These are phyloP conservation scores for Thamnophis elegans DNA, from an alignment of 2,797 vertebrate species.

Conservation along the genomic window DNA sequence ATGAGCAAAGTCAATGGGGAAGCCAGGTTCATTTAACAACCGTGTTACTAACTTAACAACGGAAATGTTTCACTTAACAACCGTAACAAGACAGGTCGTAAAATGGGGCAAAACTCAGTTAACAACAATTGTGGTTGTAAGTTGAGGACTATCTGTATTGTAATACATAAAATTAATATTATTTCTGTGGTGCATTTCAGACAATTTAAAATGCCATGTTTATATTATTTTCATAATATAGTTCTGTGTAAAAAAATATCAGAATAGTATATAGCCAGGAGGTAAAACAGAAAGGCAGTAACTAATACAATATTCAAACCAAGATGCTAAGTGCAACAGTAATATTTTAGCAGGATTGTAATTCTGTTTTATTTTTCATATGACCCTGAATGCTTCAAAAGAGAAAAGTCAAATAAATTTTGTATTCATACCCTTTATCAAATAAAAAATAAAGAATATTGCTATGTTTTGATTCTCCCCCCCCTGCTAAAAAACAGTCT, in stretches of 20 bases:
- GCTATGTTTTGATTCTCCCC: background rate
- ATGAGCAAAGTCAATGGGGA: background rate
- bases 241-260: background rate
- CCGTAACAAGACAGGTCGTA: background rate
- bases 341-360: background rate
- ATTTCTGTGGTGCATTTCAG: background rate
- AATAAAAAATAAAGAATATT: background rate
- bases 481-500: background rate
- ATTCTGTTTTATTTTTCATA: background rate
- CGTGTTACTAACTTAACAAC: background rate
- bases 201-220: background rate
- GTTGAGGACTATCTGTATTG: no score
- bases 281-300: background rate
- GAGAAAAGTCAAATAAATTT: background rate
- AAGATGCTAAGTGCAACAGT: background rate
- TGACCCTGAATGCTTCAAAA: background rate
- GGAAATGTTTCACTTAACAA: background rate
- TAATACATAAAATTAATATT: background rate
- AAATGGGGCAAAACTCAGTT: background rate
- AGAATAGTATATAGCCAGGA: background rate
- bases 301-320: background rate
- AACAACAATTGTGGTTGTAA: background rate
- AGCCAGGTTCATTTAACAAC: background rate
- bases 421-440: background rate
- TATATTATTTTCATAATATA: background rate